Conservation (phyloP, 2,797 vertebrate species). For the Clarias platycephalus region DNA sequence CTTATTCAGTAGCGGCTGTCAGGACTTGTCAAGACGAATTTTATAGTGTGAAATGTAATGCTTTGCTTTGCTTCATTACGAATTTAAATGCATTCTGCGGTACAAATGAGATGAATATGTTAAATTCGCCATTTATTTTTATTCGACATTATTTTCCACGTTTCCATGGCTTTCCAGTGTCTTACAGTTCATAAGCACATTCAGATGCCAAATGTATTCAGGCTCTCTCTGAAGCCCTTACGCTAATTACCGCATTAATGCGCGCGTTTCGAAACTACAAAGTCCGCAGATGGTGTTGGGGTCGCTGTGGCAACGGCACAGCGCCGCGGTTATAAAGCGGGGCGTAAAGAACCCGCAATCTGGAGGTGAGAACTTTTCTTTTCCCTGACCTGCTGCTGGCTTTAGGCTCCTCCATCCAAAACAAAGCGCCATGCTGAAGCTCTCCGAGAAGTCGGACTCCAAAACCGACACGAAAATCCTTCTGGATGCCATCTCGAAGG, state of each 20-base stretch:
- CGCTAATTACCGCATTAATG: conserved; percentile 63
- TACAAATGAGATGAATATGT: conserved; percentile 5
- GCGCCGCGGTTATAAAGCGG: conserved; percentile 60
- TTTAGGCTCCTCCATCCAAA: not conserved
- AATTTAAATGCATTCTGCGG: not conserved
- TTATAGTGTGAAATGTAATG: not conserved
- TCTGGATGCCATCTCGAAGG: conserved; percentile 73
- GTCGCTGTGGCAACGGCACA: conserved; percentile 67
- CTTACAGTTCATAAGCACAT: conserved; percentile 51
- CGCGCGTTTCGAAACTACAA: conserved; percentile 70
- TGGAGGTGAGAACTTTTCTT: conserved; percentile 29
- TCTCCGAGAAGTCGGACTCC: conserved; percentile 52
- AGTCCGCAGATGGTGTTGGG: conserved; percentile 56
- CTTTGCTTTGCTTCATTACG: not conserved
- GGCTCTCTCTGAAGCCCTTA: conserved; percentile 50
- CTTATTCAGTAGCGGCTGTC: not conserved
- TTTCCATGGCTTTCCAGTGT: conserved; percentile 12
- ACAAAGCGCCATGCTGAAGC: conserved; percentile 60
- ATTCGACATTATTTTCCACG: conserved; percentile 2
- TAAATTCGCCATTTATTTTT: not conserved
- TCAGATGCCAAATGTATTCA: conserved; percentile 59
- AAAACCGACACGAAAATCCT: conserved; percentile 67
- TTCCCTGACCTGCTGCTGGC: conserved; percentile 42
- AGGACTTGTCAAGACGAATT: not conserved
- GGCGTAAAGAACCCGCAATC: conserved; percentile 36